A percentile compares a stretch with the other conserved stretches of the same genome.
These are phyloP conservation scores for Oreonectes daqikongensis DNA, from an alignment of 2,797 vertebrate species.

Conservation along the genomic window DNA sequence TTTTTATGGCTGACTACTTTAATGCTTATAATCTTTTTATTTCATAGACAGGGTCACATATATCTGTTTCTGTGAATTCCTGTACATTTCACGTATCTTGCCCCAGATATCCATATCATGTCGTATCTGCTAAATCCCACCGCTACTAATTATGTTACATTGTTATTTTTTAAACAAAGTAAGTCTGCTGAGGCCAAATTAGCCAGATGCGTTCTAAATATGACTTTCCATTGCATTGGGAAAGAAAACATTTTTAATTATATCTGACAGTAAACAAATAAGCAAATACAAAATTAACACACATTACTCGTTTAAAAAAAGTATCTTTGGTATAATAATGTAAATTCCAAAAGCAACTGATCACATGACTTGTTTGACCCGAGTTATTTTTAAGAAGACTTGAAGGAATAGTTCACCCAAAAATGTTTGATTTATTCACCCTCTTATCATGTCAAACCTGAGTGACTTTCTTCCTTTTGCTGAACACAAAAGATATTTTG, in stretches of 20 bases:
- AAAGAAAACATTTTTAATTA: neutral
- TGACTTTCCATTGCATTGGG: neutral
- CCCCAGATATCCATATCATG: neutral
- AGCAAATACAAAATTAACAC: neutral
- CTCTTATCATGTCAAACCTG: no score
- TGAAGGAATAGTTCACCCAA: no score
- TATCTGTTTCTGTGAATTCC: neutral
- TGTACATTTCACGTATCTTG: neutral
- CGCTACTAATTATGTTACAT: neutral
- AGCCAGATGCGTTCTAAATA: neutral
- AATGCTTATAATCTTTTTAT: no score
- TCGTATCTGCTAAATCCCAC: neutral
- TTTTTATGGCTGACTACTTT: no score
- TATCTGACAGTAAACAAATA: neutral
- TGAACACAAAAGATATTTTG: no score
- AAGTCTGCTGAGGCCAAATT: neutral
- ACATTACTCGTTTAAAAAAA: neutral
- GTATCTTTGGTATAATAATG: neutral
- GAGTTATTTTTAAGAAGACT: neutral
- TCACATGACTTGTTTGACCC: neutral
- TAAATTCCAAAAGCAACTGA: neutral
- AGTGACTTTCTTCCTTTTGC: no score
- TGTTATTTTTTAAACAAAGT: constrained; percentile 2
- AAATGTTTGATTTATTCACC: no score
- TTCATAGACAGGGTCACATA: no score